These are phyloP conservation scores for Pseudobourletiella spinata DNA, from an alignment of 1,140 invertebrate species.

Conservation along the genomic window DNA sequence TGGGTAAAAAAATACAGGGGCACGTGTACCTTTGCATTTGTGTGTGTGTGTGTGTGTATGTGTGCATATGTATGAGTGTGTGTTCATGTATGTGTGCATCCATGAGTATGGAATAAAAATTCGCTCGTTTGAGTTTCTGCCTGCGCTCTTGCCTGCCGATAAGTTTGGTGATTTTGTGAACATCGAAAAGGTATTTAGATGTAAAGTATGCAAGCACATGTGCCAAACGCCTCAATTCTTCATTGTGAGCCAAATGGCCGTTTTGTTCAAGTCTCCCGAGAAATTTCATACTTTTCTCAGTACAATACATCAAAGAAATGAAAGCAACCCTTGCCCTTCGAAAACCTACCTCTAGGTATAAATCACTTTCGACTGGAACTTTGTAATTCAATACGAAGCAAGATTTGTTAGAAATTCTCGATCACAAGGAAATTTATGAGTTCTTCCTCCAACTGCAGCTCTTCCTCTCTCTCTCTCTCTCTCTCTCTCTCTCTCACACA, in stretches of 20 bases:
- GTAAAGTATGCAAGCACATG: constrained; percentile 3
- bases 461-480: too few species aligned
- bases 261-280: background rate
- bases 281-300: constrained; percentile 10
- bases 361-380: constrained; percentile 35
- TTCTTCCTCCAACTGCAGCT: constrained; percentile 22
- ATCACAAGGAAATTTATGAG: constrained; percentile 33
- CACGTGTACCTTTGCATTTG: too few species aligned
- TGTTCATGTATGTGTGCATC: too few species aligned
- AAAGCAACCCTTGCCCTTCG: constrained; percentile 10
- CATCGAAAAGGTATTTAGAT: constrained; percentile 7
- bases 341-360: constrained; percentile 21
- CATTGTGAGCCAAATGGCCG: background rate
- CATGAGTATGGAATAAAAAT: too few species aligned
- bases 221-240: background rate
- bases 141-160: too few species aligned
- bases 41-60: too few species aligned
- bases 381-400: constrained; percentile 33
- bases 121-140: too few species aligned
- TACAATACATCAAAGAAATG: constrained; percentile 12
- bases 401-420: constrained; percentile 34
- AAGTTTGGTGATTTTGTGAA: constrained; percentile 3
- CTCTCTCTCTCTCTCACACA: too few species aligned
- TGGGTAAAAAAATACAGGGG: too few species aligned
- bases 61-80: too few species aligned